Percentiles rank a stretch among this genome's conserved stretches.
Evolutionary conservation across 2,113 vertebrate species (phyloP).

Genomic region (Genyomyrus donnyi): DNA sequence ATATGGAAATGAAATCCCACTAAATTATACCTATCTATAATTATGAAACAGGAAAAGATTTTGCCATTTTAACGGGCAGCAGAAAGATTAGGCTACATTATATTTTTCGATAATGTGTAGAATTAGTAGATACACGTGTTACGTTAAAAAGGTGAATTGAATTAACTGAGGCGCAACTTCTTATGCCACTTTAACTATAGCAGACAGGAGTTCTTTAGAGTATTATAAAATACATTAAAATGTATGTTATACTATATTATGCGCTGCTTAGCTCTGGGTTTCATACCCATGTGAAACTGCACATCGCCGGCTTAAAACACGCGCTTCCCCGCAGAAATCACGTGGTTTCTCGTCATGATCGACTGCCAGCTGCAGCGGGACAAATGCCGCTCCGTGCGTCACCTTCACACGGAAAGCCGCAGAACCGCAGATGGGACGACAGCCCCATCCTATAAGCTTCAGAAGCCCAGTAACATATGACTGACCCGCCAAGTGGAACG

Average conservation of each 20-base stretch:
- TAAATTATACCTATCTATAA: neutral
- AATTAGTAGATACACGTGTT: neutral
- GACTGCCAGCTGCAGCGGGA: constrained; percentile 32
- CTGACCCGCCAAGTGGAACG: constrained; percentile 17
- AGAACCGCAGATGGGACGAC: constrained; percentile 17
- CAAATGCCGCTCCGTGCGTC: constrained; percentile 26
- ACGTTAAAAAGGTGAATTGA: neutral
- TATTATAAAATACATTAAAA: neutral
- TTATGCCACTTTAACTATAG: neutral
- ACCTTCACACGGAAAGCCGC: neutral
- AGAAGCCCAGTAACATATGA: constrained; percentile 21
- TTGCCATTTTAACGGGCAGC: neutral
- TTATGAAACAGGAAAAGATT: neutral
- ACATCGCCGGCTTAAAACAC: neutral
- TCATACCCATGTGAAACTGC: neutral
- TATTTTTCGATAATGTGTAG: neutral
- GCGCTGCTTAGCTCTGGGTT: neutral
- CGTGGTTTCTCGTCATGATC: constrained; percentile 19
- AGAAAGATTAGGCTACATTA: neutral
- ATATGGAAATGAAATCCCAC: neutral
- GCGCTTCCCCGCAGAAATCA: neutral
- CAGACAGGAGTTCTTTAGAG: neutral
- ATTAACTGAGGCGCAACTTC: neutral
- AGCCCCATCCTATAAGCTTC: constrained; percentile 24
- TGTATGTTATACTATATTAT: neutral